These are phyloP conservation scores for Xanthorhoe designata DNA, from an alignment of 2,888 invertebrate species.

Conservation along the genomic window DNA sequence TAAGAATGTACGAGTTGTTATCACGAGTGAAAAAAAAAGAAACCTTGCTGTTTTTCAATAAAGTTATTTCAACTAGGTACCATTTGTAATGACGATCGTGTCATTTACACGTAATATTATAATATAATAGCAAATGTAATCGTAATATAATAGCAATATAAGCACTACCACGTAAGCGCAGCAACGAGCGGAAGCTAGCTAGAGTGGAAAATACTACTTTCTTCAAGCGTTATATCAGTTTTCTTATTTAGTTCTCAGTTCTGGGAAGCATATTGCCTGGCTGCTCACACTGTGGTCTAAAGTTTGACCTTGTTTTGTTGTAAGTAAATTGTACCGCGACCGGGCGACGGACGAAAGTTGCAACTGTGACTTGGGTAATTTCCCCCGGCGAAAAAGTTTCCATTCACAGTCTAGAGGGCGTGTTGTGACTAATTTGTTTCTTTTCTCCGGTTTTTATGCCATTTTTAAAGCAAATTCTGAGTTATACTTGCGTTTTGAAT, in stretches of 20 bases:
- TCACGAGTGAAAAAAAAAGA: no score
- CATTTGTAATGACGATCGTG: no score
- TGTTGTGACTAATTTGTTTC: conserved; percentile 29
- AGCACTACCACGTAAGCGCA: no score
- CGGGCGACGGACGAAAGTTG: conserved; percentile 52
- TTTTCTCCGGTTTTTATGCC: conserved; percentile 5
- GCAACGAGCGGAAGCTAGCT: no score
- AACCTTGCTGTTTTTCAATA: no score
- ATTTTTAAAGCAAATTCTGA: background rate
- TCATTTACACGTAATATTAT: no score
- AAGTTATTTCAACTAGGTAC: no score
- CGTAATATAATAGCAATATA: no score
- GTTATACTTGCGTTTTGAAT: background rate
- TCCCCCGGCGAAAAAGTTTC: conserved; percentile 66
- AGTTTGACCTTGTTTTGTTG: conserved; percentile 53
- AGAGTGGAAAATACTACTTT: no score
- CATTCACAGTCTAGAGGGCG: conserved; percentile 44
- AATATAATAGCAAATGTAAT: no score
- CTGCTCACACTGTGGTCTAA: conserved; percentile 15
- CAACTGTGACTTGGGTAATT: conserved; percentile 64
- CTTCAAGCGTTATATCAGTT: no score
- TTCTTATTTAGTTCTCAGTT: background rate
- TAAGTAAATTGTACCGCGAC: conserved; percentile 48
- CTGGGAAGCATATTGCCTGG: background rate
- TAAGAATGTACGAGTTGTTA: no score